These are phyloP conservation scores for Apeltes quadracus DNA, from an alignment of 2,113 vertebrate genomes.

Conservation along the genomic window DNA sequence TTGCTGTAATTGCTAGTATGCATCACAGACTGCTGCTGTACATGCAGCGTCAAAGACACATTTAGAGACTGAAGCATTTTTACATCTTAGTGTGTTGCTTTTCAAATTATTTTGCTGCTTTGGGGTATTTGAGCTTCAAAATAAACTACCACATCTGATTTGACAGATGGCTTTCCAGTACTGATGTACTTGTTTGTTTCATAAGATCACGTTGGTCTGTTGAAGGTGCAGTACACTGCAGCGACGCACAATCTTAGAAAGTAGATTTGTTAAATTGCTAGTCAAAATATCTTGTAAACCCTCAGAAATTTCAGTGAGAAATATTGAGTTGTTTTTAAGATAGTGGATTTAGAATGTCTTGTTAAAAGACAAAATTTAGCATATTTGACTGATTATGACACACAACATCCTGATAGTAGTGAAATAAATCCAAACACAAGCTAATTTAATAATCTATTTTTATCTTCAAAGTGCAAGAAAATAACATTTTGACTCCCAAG, in stretches of 20 bases:
- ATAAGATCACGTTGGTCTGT: not conserved
- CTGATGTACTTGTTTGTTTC: not conserved
- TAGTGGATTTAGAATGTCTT: not conserved
- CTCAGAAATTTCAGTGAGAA: not conserved
- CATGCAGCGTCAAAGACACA: slow-evolving; percentile 35
- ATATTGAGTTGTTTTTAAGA: not conserved
- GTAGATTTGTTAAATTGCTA: not conserved
- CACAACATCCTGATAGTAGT: not conserved
- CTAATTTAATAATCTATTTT: not conserved
- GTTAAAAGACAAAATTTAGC: not conserved
- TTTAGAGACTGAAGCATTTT: slow-evolving; percentile 30
- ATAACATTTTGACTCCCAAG: not conserved
- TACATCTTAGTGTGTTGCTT: slow-evolving; percentile 9
- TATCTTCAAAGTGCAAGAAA: not conserved
- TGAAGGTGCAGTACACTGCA: not conserved
- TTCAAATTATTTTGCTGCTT: slow-evolving; percentile 39
- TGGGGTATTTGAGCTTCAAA: slow-evolving; percentile 27
- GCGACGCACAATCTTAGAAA: not conserved
- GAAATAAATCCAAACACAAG: not conserved
- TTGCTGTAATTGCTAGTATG: slow-evolving; percentile 55
- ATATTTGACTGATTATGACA: not conserved
- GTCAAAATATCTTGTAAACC: not conserved
- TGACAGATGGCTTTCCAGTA: not conserved
- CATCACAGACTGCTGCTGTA: slow-evolving; percentile 35
- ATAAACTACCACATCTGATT: not conserved